Evolutionary conservation across 23 tunicate genomes (phyloP).

Genomic region (Ascidia mentula): DNA sequence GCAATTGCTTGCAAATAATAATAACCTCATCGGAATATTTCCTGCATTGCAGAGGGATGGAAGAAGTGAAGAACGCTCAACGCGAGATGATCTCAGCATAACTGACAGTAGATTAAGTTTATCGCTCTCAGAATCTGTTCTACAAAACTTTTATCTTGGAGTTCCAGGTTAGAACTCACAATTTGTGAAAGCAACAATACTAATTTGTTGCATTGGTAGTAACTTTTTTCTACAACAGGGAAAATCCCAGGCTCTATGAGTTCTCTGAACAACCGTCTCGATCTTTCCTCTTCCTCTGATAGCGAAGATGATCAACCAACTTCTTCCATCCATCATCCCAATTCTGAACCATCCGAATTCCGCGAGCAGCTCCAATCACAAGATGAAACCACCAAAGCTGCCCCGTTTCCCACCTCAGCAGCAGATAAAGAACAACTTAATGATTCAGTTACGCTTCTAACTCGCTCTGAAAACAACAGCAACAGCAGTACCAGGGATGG

Average conservation of each 20-base stretch:
- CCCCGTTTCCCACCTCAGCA: background rate
- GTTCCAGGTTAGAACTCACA: background rate
- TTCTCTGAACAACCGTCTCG: slow-evolving; percentile 36
- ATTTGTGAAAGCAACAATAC: too few species aligned
- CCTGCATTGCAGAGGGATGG: too few species aligned
- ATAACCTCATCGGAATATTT: too few species aligned
- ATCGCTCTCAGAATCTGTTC: slow-evolving; percentile 20
- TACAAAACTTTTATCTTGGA: slow-evolving; percentile 6
- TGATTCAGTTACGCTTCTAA: background rate
- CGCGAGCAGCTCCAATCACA: background rate
- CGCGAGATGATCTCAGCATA: background rate
- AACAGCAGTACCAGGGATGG: background rate
- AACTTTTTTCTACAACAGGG: too few species aligned
- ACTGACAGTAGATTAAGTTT: slow-evolving; percentile 16
- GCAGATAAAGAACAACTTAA: background rate
- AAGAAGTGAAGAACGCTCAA: too few species aligned
- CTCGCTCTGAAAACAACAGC: slow-evolving; percentile 20
- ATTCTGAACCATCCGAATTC: background rate
- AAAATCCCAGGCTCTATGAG: slow-evolving; percentile 29
- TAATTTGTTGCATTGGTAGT: too few species aligned
- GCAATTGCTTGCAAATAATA: too few species aligned
- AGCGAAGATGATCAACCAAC: slow-evolving; percentile 14
- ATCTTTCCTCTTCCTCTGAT: slow-evolving; percentile 27
- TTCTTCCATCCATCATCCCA: background rate
- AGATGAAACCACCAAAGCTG: background rate